These are phyloP conservation scores for Pardosa pseudoannulata DNA, from an alignment of 2,888 invertebrate genomes.

Conservation along the genomic window DNA sequence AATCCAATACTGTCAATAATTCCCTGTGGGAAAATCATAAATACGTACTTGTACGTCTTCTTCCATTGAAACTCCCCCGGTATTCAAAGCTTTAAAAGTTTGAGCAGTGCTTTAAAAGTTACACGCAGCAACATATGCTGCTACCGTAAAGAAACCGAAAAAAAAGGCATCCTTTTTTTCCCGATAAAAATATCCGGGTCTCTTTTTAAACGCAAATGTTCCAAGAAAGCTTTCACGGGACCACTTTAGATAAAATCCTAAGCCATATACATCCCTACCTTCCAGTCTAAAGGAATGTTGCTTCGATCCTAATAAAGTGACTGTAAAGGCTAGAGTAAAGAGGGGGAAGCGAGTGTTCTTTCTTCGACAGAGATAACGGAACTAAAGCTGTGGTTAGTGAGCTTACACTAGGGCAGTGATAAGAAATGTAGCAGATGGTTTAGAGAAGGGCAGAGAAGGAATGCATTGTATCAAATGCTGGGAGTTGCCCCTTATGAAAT, in stretches of 20 bases:
- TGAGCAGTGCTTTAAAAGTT: no score
- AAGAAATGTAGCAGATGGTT: not conserved
- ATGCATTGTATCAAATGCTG: no score
- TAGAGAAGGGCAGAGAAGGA: no score
- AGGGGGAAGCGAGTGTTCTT: not conserved
- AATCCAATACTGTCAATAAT: no score
- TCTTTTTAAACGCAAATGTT: slow-evolving; percentile 12
- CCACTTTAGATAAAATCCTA: slow-evolving; percentile 69
- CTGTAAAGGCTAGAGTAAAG: not conserved
- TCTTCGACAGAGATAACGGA: slow-evolving; percentile 4
- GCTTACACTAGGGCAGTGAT: not conserved
- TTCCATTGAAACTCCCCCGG: no score
- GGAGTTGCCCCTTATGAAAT: no score
- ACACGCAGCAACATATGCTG: no score
- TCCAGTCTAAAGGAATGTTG: slow-evolving; percentile 42
- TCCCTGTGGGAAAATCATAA: no score
- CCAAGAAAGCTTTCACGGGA: slow-evolving; percentile 63
- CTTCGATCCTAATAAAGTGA: slow-evolving; percentile 59
- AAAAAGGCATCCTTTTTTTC: not conserved
- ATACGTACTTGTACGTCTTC: no score
- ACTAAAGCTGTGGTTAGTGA: not conserved
- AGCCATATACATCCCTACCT: slow-evolving; percentile 42
- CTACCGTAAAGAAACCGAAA: not conserved
- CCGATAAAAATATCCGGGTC: not conserved
- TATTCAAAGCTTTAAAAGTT: no score